These are phyloP conservation scores for Branchipolynoe longqiensis DNA, from an alignment of 2,888 invertebrate species.

Conservation along the genomic window DNA sequence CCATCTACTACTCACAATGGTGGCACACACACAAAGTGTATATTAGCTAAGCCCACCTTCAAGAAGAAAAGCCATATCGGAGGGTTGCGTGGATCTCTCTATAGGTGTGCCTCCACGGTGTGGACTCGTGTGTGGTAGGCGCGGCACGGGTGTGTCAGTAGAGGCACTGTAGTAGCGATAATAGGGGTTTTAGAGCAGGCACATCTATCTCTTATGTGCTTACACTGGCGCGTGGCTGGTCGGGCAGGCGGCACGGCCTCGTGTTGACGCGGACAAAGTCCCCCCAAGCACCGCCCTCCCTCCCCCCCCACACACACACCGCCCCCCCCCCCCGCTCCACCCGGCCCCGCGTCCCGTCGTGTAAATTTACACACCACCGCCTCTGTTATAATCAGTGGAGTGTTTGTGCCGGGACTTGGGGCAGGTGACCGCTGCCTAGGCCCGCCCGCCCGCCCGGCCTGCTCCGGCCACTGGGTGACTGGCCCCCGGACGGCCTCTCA, in stretches of 20 bases:
- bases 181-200: slow-evolving; percentile 31
- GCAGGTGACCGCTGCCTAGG: slow-evolving; percentile 16
- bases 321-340: too few relatives aligned
- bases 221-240: not conserved
- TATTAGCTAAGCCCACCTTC: too few relatives aligned
- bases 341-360: too few relatives aligned
- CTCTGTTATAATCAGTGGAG: slow-evolving; percentile 34
- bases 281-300: too few relatives aligned
- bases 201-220: not conserved
- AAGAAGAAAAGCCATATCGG: too few relatives aligned
- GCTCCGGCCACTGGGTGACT: not conserved
- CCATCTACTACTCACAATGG: too few relatives aligned
- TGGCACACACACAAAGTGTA: too few relatives aligned
- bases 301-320: too few relatives aligned
- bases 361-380: slow-evolving; percentile 36
- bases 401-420: slow-evolving; percentile 33
- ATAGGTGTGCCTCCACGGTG: too few relatives aligned
- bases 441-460: not conserved
- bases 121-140: too few relatives aligned
- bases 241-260: not conserved
- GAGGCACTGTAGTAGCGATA: slow-evolving; percentile 1
- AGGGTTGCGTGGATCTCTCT: too few relatives aligned
- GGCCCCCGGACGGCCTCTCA: not conserved
- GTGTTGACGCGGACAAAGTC: slow-evolving; percentile 27
- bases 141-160: not conserved